Base-by-base conservation (phyloP, 1,140 invertebrate genomes). In the Maconellicoccus hirsutus region DNA sequence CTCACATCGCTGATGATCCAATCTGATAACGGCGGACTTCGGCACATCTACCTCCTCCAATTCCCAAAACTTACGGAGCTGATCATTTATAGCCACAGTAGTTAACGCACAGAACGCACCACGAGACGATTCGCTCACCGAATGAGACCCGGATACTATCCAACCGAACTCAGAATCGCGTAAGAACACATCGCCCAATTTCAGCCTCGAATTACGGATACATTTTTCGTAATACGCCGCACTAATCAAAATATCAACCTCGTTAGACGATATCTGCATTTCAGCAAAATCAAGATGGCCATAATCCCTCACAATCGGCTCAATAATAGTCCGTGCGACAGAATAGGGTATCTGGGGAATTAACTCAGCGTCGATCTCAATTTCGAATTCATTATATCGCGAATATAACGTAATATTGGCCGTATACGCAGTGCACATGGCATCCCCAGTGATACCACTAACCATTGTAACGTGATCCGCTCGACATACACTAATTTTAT, bases 181-280 rank as follows among this genome's bases (percentile, higher is more conserved):
- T 39, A 39, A 70, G 19, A 23, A 10, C 8, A 21, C 21, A 0
- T 39, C 70, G n/a, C 26, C 59, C 1, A 7, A 6, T 10, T 29
- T 42, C 26, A 38, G 21, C 22, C 42, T 38, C 42, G 27, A 0
- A 21, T 23, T 0, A 12, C 6, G n/a, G 29, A 0, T 1, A 59
- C 3, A 10, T 42, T 42, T 4, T 71, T n/a, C 0, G 12, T 52
- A 59, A 70, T 39, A 22, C 23, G 23, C 16, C 1, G 39, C 33
- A 14, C 70, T 42, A 8, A 70, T 52, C 22, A 70, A 52, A 1
- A 70, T 70, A 27, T 70, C 39, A 59, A 70, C 70, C 2, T 39
- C 22, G 19, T 39, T 25, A 25, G 59, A 52, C 2, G 23, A 39
- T 25, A 23, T 21, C 0, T 33, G 39, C 26, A 42, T 23, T 1